Conservation (phyloP, 2,888 invertebrate genomes). For the Cantharis nigra region DNA sequence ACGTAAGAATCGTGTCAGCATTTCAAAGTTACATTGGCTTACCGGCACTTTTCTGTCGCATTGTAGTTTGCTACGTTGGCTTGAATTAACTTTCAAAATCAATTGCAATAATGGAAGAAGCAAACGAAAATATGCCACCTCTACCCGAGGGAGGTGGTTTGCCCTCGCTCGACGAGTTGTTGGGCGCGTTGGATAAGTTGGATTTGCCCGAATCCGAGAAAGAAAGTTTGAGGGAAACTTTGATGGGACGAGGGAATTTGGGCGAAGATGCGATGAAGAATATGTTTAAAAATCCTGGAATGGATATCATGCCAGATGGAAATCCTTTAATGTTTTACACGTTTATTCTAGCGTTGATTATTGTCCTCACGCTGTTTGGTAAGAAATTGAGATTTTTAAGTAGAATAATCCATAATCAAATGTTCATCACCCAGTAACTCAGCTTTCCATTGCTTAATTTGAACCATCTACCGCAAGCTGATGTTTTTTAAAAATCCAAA, state of each 20-base stretch:
- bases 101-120: not conserved
- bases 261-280: constrained; percentile 18
- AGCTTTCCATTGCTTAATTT: no score
- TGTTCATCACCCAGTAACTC: no score
- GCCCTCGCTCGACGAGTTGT: constrained; percentile 36
- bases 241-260: constrained; percentile 43
- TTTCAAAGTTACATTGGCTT: not conserved
- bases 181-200: constrained; percentile 39
- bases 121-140: not conserved
- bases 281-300: not conserved
- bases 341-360: constrained; percentile 26
- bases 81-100: not conserved
- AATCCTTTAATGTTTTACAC: constrained; percentile 49
- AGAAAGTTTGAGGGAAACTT: constrained; percentile 60
- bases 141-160: constrained; percentile 19
- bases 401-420: not conserved
- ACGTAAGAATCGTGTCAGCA: not conserved
- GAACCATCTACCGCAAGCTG: no score
- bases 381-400: constrained; percentile 17
- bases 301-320: constrained; percentile 42
- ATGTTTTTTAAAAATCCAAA: no score
- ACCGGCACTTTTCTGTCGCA: not conserved
- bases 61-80: not conserved
- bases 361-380: constrained; percentile 38
- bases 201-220: constrained; percentile 65